Percentiles rank a stretch among this genome's conserved stretches.
phyloP scores from a whole-genome alignment of 2,888 invertebrate genomes.

The Acronicta alni region DNA sequence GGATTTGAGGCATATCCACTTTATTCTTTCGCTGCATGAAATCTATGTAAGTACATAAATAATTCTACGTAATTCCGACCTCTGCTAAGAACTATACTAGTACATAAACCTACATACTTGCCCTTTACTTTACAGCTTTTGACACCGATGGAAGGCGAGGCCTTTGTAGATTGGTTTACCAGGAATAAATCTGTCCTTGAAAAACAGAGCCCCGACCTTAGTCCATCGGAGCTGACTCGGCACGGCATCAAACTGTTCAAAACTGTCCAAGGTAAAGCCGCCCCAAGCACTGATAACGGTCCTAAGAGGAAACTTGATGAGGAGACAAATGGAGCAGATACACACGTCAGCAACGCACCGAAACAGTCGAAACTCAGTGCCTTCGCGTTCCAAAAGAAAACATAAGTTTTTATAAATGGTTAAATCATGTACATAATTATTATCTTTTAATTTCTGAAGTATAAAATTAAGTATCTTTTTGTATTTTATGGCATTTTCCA shows the following conservation, averaged over 20 bases:
- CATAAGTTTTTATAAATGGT: conserved; percentile 39
- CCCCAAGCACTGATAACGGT: conserved; percentile 58
- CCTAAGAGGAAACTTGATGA: conserved; percentile 80
- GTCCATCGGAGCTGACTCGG: conserved; percentile 88
- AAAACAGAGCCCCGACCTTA: conserved; percentile 87
- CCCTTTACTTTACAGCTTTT: conserved; percentile 68
- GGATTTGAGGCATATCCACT: no score
- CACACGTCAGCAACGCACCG: conserved; percentile 69
- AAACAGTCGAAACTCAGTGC: conserved; percentile 87
- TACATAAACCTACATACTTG: not conserved
- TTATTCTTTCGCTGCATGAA: no score
- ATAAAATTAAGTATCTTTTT: conserved; percentile 22
- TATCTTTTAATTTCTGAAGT: conserved; percentile 34
- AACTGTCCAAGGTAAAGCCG: conserved; percentile 68
- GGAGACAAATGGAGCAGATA: conserved; percentile 62
- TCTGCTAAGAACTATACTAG: no score
- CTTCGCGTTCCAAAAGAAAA: conserved; percentile 82
- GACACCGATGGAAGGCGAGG: conserved; percentile 80
- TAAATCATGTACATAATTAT: conserved; percentile 31
- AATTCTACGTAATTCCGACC: no score
- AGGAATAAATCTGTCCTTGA: conserved; percentile 89
- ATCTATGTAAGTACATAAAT: no score
- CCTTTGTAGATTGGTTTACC: conserved; percentile 90
- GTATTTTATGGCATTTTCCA: conserved; percentile 7
- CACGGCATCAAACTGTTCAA: conserved; percentile 87